Conservation (phyloP, 2,888 invertebrate genomes). For the Sympetrum striolatum region DNA sequence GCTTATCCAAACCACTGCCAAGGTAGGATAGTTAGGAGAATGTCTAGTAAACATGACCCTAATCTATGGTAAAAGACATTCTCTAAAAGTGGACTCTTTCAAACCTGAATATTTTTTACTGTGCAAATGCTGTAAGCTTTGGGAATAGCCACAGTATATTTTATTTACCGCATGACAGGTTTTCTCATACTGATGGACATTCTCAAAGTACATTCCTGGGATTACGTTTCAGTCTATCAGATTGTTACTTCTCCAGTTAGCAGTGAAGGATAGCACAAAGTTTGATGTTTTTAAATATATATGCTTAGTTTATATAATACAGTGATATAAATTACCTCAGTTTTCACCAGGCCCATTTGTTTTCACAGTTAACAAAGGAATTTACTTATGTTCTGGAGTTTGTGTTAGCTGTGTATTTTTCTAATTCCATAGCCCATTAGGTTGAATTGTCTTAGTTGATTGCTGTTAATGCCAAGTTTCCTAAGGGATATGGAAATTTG, state of each 20-base stretch:
- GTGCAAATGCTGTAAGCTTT: too few species aligned
- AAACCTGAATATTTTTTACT: too few species aligned
- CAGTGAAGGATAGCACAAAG: not conserved
- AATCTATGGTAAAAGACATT: too few species aligned
- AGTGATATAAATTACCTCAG: constrained; percentile 37
- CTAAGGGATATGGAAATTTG: not conserved
- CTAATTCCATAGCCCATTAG: constrained; percentile 3
- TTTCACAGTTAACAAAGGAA: not conserved
- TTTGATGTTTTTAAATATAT: constrained; percentile 2
- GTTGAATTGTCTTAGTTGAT: not conserved
- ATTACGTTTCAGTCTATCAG: constrained; percentile 30
- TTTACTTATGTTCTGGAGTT: not conserved
- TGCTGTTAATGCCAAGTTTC: not conserved
- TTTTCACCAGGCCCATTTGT: constrained; percentile 1
- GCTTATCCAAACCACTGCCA: too few species aligned
- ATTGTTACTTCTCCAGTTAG: constrained; percentile 31
- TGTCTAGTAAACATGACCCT: too few species aligned
- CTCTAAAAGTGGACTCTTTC: too few species aligned
- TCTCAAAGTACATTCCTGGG: constrained; percentile 31
- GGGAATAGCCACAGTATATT: not conserved
- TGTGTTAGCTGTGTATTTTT: not conserved
- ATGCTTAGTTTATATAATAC: constrained; percentile 5
- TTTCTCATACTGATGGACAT: not conserved
- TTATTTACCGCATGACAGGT: not conserved
- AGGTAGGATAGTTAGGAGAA: too few species aligned